Evolutionary conservation across 1,140 invertebrate genomes (phyloP), one percentile per base, ranked within the genome.

Genomic region (Lineus longissimus): DNA sequence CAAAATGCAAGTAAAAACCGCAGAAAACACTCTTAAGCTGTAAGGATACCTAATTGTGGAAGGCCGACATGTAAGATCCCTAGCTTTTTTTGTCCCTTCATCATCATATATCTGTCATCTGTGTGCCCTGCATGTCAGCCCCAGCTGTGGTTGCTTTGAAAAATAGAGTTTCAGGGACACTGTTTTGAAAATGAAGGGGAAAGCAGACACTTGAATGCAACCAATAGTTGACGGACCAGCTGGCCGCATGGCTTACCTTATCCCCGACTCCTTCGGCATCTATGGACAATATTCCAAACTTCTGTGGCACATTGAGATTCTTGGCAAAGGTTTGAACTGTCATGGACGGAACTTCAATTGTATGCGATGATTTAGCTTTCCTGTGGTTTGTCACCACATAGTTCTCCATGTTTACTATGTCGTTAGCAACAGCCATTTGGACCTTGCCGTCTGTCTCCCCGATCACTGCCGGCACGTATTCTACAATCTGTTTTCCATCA

Each of bases 181-280:
- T n/a, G n/a, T n/a, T n/a, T n/a, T n/a, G n/a, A n/a, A n/a, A n/a
- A n/a, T n/a, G n/a, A n/a, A n/a, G n/a, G n/a, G n/a, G n/a, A n/a
- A n/a, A n/a, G n/a, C n/a, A n/a, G n/a, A n/a, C n/a, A n/a, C n/a
- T n/a, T n/a, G n/a, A n/a, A n/a, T n/a, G n/a, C n/a, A n/a, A n/a
- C n/a, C n/a, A n/a, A n/a, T n/a, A n/a, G n/a, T n/a, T n/a, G n/a
- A n/a, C n/a, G n/a, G n/a, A n/a, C n/a, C n/a, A n/a, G n/a, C n/a
- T n/a, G n/a, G n/a, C 33, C 57, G 40, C 57, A 17, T 17, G 29
- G 33, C 64, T 64, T 63, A 76, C 76, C 68, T 64, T 64, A 41
- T 68, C 69, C 55, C 74, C 71, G 15, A 63, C 30, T 0, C 76
- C 76, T 67, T 77, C 74, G 19, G 72, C 72, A 71, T 77, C 76